A percentile compares a stretch with the other conserved stretches of the same genome.
phyloP scores from a whole-genome alignment of 2,888 invertebrate species.

The Carterocephalus palaemon region DNA sequence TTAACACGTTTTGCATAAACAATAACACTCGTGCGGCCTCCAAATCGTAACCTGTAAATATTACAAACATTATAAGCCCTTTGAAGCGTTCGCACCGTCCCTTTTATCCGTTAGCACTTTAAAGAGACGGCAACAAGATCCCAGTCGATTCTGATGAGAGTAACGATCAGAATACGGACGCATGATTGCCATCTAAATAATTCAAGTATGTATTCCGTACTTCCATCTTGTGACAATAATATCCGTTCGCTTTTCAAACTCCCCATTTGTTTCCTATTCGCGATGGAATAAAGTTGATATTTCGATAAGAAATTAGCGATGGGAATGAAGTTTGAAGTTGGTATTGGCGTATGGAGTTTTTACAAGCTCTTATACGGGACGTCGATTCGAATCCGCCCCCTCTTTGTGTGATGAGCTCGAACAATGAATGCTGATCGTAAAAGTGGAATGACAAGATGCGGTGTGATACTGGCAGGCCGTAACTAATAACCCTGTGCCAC shows the following conservation, averaged over 20 bases:
- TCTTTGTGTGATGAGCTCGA: slow-evolving; percentile 55
- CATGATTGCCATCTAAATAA: slow-evolving; percentile 76
- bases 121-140: slow-evolving; percentile 40
- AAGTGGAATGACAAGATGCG: slow-evolving; percentile 64
- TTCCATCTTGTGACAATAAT: slow-evolving; percentile 46
- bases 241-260: slow-evolving; percentile 19
- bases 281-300: slow-evolving; percentile 33
- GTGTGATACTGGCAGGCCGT: slow-evolving; percentile 46
- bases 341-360: slow-evolving; percentile 64
- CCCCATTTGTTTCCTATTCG: slow-evolving; percentile 24
- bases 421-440: slow-evolving; percentile 66
- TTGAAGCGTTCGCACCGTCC: slow-evolving; percentile 33
- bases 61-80: slow-evolving; percentile 28
- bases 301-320: slow-evolving; percentile 20
- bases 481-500: slow-evolving; percentile 49
- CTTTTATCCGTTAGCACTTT: slow-evolving; percentile 35
- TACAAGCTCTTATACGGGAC: slow-evolving; percentile 72
- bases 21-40: slow-evolving; percentile 24
- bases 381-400: slow-evolving; percentile 69
- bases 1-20: slow-evolving; percentile 12
- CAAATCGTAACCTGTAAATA: slow-evolving; percentile 30
- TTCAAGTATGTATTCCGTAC: slow-evolving; percentile 68
- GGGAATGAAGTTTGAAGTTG: slow-evolving; percentile 27
- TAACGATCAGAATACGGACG: slow-evolving; percentile 72
- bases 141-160: slow-evolving; percentile 66